Percentiles rank a stretch among this genome's conserved stretches.
These are phyloP conservation scores for Parnassius mnemosyne DNA, from an alignment of 2,888 invertebrate genomes.

Conservation along the genomic window DNA sequence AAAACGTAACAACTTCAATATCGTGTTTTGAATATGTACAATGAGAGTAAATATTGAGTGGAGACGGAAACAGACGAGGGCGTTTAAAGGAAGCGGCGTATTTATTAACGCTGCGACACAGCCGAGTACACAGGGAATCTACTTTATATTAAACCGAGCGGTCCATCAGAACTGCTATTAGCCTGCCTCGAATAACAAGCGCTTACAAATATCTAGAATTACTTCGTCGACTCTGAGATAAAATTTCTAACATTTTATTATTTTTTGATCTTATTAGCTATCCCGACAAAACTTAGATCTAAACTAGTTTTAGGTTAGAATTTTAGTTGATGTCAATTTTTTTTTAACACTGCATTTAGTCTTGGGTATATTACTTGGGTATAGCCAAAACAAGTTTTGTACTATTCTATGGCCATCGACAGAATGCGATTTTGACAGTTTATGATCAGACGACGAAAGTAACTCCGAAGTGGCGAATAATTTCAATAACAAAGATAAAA, in stretches of 20 bases:
- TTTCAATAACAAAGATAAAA: no score
- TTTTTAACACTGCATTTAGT: no score
- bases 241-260: not conserved
- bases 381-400: no score
- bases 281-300: no score
- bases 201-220: constrained; percentile 28
- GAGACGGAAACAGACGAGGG: constrained; percentile 48
- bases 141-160: constrained; percentile 70
- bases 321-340: no score
- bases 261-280: not conserved
- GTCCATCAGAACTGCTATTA: constrained; percentile 60
- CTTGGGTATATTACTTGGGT: no score
- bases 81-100: constrained; percentile 54
- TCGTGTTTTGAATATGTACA: constrained; percentile 42
- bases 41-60: constrained; percentile 57
- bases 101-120: constrained; percentile 68
- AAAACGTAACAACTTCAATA: constrained; percentile 35
- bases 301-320: no score
- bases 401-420: no score
- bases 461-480: no score
- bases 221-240: constrained; percentile 19
- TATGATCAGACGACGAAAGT: no score
- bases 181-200: constrained; percentile 38
- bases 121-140: constrained; percentile 64
- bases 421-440: no score